Evolutionary conservation across 2,888 invertebrate species (phyloP).

Genomic region (Biston stratarius): DNA sequence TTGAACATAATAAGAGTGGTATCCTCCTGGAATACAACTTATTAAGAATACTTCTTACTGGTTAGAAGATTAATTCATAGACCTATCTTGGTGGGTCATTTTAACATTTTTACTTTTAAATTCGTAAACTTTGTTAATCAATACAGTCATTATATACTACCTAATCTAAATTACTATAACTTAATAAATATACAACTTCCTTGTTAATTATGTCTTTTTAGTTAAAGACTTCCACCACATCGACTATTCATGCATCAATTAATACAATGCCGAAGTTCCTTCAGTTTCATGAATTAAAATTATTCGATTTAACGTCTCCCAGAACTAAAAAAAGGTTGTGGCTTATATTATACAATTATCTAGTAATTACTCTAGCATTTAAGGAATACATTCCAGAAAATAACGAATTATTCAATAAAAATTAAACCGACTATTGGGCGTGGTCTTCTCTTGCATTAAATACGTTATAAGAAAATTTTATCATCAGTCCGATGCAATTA

Average conservation of each 20-base stretch:
- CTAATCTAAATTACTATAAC: background rate
- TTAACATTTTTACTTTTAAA: too few relatives aligned
- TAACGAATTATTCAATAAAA: constrained; percentile 32
- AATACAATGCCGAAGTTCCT: constrained; percentile 17
- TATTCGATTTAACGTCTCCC: background rate
- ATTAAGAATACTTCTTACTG: too few relatives aligned
- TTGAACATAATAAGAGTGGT: too few relatives aligned
- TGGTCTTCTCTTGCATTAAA: constrained; percentile 58
- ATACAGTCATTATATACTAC: too few relatives aligned
- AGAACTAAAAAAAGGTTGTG: background rate
- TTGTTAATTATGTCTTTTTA: background rate
- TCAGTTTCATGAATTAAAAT: constrained; percentile 45
- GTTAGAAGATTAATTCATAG: too few relatives aligned
- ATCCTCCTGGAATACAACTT: too few relatives aligned
- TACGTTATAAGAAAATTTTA: constrained; percentile 12
- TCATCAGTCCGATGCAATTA: constrained; percentile 6
- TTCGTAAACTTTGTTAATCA: too few relatives aligned
- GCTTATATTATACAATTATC: background rate
- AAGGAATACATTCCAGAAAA: constrained; percentile 15
- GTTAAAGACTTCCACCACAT: too few relatives aligned
- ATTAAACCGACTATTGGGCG: constrained; percentile 60
- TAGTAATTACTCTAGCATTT: background rate
- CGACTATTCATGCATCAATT: constrained; percentile 2
- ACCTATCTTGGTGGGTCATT: too few relatives aligned
- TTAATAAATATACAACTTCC: too few relatives aligned